These are phyloP conservation scores for Trachythela sp. DNA, from an alignment of 64 coral and sea anemone species.

Conservation along the genomic window DNA sequence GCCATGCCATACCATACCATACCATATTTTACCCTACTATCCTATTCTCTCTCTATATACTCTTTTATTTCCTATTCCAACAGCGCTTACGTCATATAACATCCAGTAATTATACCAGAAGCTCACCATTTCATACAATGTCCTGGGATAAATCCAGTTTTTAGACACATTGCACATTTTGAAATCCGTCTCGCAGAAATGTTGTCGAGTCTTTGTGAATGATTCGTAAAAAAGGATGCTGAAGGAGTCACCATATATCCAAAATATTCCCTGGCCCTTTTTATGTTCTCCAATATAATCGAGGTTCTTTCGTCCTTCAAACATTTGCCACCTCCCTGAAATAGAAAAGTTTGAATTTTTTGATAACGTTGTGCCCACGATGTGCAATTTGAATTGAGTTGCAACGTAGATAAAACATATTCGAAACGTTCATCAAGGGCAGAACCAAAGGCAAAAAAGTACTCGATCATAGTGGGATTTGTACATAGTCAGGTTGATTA, in stretches of 20 bases:
- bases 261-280: neutral
- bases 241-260: neutral
- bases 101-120: too few species aligned
- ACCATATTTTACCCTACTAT: too few species aligned
- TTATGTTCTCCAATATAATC: neutral
- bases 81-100: too few species aligned
- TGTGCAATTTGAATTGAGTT: too few species aligned
- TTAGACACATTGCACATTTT: neutral
- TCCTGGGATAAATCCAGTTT: constrained; percentile 7
- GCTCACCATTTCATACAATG: neutral
- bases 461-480: too few species aligned
- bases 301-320: neutral
- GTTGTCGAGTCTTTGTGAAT: neutral
- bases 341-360: neutral
- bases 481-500: too few species aligned
- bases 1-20: too few species aligned
- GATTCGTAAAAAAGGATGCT: neutral
- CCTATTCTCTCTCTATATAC: too few species aligned
- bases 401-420: too few species aligned
- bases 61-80: too few species aligned
- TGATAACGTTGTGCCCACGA: neutral
- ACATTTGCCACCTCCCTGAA: neutral
- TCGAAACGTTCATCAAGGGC: too few species aligned
- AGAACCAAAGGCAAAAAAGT: too few species aligned
- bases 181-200: neutral